A percentile compares a stretch with the other conserved stretches of the same genome.
phyloP scores from a whole-genome alignment of 2,113 vertebrate genomes.

The Piliocolobus tephrosceles region DNA sequence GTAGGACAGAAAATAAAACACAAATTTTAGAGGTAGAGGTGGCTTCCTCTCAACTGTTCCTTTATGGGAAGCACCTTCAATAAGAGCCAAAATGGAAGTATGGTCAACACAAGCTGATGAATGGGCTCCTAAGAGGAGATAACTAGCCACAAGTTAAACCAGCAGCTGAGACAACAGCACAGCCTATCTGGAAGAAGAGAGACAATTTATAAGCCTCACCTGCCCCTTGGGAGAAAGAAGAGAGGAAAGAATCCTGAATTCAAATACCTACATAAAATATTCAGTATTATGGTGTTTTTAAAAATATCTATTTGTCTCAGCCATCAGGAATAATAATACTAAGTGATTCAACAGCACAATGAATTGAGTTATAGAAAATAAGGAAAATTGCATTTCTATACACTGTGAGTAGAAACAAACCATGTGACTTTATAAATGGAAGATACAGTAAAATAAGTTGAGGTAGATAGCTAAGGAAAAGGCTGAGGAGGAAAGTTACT shows the following conservation, averaged over 20 bases:
- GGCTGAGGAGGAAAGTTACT: background rate
- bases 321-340: background rate
- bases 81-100: background rate
- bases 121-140: background rate
- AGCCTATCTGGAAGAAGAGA: background rate
- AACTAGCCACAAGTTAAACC: background rate
- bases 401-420: background rate
- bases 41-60: background rate
- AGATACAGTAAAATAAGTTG: background rate
- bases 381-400: background rate
- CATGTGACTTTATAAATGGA: background rate
- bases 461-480: background rate
- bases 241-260: background rate
- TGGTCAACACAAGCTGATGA: background rate
- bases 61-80: background rate
- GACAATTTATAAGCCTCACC: background rate
- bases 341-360: background rate
- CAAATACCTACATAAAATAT: background rate
- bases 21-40: background rate
- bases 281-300: background rate
- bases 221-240: background rate
- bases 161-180: background rate
- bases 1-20: background rate
- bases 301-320: background rate
- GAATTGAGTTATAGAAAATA: background rate